These are phyloP conservation scores for Sebastes ruberrimus DNA, from an alignment of 2,797 vertebrate genomes.

Conservation along the genomic window DNA sequence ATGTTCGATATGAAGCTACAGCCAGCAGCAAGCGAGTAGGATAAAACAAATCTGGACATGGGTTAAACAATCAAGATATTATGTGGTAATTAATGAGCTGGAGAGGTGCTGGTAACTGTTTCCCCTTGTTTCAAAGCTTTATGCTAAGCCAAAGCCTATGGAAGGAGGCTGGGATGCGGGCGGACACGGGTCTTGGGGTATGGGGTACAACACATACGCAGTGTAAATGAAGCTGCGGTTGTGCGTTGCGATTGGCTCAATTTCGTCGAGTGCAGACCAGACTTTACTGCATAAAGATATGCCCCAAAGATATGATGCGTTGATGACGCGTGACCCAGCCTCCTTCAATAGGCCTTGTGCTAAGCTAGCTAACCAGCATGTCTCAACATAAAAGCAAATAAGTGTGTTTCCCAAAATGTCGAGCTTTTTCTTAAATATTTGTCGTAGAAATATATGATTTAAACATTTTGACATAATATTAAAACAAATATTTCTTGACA, in stretches of 20 bases:
- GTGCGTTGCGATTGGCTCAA: no score
- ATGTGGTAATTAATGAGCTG: neutral
- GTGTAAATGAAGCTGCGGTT: no score
- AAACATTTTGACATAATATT: neutral
- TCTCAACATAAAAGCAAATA: neutral
- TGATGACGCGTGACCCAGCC: no score
- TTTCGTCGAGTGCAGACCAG: no score
- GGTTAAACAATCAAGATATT: neutral
- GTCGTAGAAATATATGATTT: neutral
- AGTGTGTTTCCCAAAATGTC: neutral
- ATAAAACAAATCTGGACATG: accelerated
- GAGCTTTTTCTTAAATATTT: neutral
- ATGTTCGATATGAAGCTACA: neutral
- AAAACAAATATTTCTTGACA: neutral
- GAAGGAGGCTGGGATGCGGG: no score
- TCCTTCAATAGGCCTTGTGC: no score
- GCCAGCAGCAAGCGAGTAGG: neutral
- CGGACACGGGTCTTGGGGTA: no score
- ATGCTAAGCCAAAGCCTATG: neutral
- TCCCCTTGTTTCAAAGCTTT: neutral
- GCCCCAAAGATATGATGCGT: accelerated
- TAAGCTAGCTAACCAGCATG: neutral
- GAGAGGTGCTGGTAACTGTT: neutral
- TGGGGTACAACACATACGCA: no score
- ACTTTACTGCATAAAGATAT: no score